Evolutionary conservation across 1,140 invertebrate genomes (phyloP).

Genomic region (Achroia grisella): DNA sequence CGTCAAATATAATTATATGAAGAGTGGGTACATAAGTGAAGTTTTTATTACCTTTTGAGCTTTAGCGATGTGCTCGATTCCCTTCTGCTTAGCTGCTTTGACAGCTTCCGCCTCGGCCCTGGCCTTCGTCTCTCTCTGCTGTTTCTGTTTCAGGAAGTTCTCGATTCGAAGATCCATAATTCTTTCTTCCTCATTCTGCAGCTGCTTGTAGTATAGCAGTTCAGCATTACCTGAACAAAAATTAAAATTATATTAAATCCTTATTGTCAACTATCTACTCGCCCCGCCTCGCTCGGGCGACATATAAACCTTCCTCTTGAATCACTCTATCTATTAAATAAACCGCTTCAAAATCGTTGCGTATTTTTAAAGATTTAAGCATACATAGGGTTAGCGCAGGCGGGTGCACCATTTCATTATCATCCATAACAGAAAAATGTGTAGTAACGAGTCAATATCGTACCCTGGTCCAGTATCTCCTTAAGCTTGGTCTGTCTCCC

Average conservation of each 20-base stretch:
- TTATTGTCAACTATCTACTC: no score
- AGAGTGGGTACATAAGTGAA: not conserved
- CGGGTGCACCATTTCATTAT: no score
- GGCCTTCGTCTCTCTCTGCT: slow-evolving; percentile 50
- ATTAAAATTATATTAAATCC: no score
- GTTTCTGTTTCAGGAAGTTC: slow-evolving; percentile 56
- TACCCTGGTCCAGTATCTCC: slow-evolving; percentile 62
- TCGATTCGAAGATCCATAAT: slow-evolving; percentile 55
- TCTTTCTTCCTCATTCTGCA: slow-evolving; percentile 63
- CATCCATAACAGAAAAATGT: no score
- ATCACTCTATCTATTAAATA: no score
- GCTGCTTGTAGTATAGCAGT: slow-evolving; percentile 58
- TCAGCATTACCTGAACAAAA: slow-evolving; percentile 54
- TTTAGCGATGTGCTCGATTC: slow-evolving; percentile 62
- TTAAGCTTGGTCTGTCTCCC: slow-evolving; percentile 46
- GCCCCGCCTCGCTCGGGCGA: no score
- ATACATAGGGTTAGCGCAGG: no score
- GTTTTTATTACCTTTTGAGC: slow-evolving; percentile 53
- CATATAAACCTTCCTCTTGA: no score
- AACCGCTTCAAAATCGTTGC: no score
- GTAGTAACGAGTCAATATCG: no score
- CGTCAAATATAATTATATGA: no score
- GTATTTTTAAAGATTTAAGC: no score
- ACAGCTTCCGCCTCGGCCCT: slow-evolving; percentile 49
- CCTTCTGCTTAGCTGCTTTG: slow-evolving; percentile 65